These are phyloP conservation scores for Prionace glauca DNA, from an alignment of 2,797 vertebrate species.

Conservation along the genomic window DNA sequence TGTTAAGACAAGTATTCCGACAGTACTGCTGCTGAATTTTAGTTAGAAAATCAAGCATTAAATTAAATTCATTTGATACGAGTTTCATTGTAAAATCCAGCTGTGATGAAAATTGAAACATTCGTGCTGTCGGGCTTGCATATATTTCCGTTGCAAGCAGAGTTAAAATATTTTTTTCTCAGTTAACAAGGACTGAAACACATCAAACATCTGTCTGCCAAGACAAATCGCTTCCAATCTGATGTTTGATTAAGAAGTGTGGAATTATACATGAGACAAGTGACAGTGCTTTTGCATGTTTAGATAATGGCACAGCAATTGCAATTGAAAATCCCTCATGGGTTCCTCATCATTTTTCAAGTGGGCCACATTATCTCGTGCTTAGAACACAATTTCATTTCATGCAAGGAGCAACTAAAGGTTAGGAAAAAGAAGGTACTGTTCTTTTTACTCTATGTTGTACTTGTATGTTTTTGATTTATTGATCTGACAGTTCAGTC, in stretches of 20 bases:
- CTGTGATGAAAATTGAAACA: not conserved
- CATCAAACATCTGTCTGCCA: not conserved
- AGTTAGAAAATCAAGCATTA: not conserved
- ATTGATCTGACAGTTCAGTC: not conserved
- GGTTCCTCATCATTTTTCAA: not conserved
- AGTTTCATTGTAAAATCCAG: not conserved
- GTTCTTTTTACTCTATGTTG: not conserved
- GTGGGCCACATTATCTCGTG: not conserved
- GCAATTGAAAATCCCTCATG: not conserved
- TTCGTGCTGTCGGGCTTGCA: not conserved
- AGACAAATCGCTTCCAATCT: not conserved
- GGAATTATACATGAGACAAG: not conserved
- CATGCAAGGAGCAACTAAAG: not conserved
- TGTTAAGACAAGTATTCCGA: not conserved
- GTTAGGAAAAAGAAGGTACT: not conserved
- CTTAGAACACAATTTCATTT: not conserved
- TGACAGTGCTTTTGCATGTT: not conserved
- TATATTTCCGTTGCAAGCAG: not conserved
- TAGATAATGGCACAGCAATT: not conserved
- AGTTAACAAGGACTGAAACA: not conserved
- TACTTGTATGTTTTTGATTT: not conserved
- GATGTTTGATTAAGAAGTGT: conserved; percentile 7
- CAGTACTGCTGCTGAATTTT: not conserved
- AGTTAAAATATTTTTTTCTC: not conserved
- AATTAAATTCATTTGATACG: not conserved